These are phyloP conservation scores for Cyprinella venusta DNA, from an alignment of 2,797 vertebrate species.

Conservation along the genomic window DNA sequence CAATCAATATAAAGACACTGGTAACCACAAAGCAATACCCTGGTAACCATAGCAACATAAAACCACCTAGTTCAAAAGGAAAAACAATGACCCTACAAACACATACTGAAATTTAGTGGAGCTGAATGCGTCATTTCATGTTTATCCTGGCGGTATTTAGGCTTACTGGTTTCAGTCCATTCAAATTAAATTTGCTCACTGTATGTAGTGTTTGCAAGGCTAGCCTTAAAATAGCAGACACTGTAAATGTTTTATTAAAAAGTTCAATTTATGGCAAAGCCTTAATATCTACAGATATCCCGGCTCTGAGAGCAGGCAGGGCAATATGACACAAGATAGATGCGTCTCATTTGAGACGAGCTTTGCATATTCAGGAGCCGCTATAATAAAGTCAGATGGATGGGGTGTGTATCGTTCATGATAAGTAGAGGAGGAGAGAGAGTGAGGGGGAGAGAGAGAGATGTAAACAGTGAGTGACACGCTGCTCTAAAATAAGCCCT, in stretches of 20 bases:
- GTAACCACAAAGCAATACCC: not conserved
- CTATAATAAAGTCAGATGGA: slow-evolving; percentile 64
- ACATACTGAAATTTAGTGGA: not conserved
- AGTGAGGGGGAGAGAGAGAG: slow-evolving; percentile 23
- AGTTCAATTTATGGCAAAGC: slow-evolving; percentile 41
- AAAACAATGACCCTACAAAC: not conserved
- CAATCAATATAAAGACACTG: too few relatives aligned
- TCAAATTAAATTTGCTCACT: not conserved
- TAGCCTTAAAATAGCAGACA: slow-evolving; percentile 35
- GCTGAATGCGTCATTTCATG: not conserved
- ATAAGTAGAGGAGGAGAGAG: slow-evolving; percentile 40
- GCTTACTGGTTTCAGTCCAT: not conserved
- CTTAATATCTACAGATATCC: slow-evolving; percentile 55
- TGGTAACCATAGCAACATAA: not conserved
- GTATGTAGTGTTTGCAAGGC: slow-evolving; percentile 29
- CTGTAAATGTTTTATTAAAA: slow-evolving; percentile 41
- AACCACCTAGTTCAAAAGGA: not conserved
- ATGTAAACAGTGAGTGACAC: slow-evolving; percentile 55
- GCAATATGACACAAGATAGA: slow-evolving; percentile 63
- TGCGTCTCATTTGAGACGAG: slow-evolving; percentile 61
- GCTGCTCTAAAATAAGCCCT: slow-evolving; percentile 54
- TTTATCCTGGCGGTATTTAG: not conserved
- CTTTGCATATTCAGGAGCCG: slow-evolving; percentile 58
- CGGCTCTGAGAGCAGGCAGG: slow-evolving; percentile 53
- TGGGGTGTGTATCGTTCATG: slow-evolving; percentile 51